Evolutionary conservation across 2,113 vertebrate genomes (phyloP).

Genomic region (Cyanistes caeruleus): DNA sequence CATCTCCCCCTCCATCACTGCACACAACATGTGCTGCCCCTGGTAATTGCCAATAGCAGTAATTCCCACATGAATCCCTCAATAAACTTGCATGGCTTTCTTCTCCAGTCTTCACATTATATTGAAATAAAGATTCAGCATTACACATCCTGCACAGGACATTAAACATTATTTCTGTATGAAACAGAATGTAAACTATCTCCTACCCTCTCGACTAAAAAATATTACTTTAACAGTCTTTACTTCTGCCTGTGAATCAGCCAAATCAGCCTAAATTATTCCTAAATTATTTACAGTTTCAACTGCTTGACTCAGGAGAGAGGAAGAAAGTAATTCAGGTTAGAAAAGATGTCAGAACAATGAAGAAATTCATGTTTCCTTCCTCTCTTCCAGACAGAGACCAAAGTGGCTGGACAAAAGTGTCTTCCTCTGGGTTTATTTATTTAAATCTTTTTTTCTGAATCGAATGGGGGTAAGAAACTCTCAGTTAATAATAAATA

Average conservation of each 20-base stretch:
- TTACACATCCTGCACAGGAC: not conserved
- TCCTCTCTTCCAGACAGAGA: no score
- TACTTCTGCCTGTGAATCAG: not conserved
- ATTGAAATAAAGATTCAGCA: not conserved
- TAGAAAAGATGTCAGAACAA: no score
- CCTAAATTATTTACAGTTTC: not conserved
- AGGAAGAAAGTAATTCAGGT: not conserved
- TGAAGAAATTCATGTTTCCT: no score
- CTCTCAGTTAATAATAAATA: not conserved
- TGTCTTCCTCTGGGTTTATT: no score
- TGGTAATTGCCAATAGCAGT: not conserved
- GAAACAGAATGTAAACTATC: not conserved
- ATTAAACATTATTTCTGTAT: not conserved
- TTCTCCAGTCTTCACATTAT: not conserved
- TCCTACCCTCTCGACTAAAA: not conserved
- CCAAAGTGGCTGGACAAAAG: no score
- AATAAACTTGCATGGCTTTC: not conserved
- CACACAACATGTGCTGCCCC: not conserved
- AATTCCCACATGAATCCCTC: not conserved
- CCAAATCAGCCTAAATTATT: not conserved
- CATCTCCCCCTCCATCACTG: not conserved
- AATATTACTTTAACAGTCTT: not conserved
- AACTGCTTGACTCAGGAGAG: not conserved
- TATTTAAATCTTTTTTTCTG: no score
- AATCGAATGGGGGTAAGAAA: not conserved